Evolutionary conservation across 2,888 invertebrate species (phyloP).

Genomic region (Ophraella communa): DNA sequence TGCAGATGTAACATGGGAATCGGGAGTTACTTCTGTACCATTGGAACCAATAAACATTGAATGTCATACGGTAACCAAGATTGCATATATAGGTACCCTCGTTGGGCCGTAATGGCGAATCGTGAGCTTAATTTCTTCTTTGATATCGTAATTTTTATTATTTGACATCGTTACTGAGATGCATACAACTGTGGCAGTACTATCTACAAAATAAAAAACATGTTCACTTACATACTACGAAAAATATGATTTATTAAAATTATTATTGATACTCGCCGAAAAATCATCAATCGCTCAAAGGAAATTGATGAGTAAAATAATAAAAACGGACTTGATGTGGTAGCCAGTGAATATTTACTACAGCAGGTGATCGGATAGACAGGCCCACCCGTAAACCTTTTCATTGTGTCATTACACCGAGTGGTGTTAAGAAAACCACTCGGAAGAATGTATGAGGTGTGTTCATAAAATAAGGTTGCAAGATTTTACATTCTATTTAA

Average conservation of each 20-base stretch:
- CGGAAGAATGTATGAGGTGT: not conserved
- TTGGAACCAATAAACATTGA: slow-evolving; percentile 30
- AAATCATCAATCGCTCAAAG: slow-evolving; percentile 9
- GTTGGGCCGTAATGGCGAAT: slow-evolving; percentile 17
- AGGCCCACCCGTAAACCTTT: slow-evolving; percentile 43
- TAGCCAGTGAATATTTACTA: slow-evolving; percentile 30
- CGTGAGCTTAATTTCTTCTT: slow-evolving; percentile 1
- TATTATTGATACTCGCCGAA: slow-evolving; percentile 10
- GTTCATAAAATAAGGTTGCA: not conserved
- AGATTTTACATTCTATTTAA: no score
- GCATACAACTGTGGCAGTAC: not conserved
- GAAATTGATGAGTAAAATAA: slow-evolving; percentile 32
- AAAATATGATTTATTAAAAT: slow-evolving; percentile 10
- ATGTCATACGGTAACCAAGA: slow-evolving; percentile 25
- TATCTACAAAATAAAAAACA: not conserved
- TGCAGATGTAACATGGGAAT: slow-evolving; percentile 36
- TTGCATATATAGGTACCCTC: slow-evolving; percentile 4
- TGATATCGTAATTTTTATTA: slow-evolving; percentile 7
- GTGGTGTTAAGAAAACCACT: slow-evolving; percentile 35
- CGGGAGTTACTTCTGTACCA: slow-evolving; percentile 29
- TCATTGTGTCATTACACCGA: slow-evolving; percentile 44
- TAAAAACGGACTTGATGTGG: slow-evolving; percentile 33
- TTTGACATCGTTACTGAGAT: slow-evolving; percentile 10
- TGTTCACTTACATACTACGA: no score
- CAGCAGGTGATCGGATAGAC: slow-evolving; percentile 43